Base-by-base conservation (phyloP, 2,113 vertebrate genomes). In the Crotalus horridus region DNA sequence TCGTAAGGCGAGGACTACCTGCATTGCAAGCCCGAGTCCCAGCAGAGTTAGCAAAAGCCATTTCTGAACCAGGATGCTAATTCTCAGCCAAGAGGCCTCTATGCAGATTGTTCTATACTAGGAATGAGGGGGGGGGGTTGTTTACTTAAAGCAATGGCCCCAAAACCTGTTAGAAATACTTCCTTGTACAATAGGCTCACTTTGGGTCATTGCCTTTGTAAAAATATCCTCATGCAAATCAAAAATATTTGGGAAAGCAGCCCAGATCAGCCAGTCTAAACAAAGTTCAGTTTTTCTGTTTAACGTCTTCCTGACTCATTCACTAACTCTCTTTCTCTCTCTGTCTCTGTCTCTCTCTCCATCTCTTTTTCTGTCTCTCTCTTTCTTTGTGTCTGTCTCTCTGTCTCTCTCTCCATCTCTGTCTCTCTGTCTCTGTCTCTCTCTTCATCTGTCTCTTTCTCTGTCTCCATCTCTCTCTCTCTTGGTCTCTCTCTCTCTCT, bases 361-460 rank as follows among this genome's bases (percentile, higher is more conserved):
- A 1, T 0, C 8, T 3, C 23, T 10, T 2, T 6, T 0, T 23
- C 20, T 58, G 6, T 23, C 56, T 20, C 15, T 15, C 56, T 23
- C 20, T 2, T 1, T 21, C 17, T 24, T 1, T 59, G 6, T n/a
- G n/a, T n/a, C n/a, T n/a, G n/a, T n/a, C 23, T 24, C 7, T 59
- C 8, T 26, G 10, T 11, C 51, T 53, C 1, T 53, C 51, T 53
- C 51, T 11, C 51, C 51, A 48, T 53, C 51, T 48, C 46, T 48
- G 6, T 53, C 51, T 48, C 46, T 48, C 46, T 48, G 46, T n/a
- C n/a, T n/a, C 56, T 3, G 6, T 20, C 21, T 9, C 23, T 2
- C 58, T 59, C 58, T 8, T 7, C 9, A 6, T 58, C 24, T 11
- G 17, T 6, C 5, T 6, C 56, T 39, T 39, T 39, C 39, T 39